Evolutionary conservation across 1,140 invertebrate genomes (phyloP), one percentile per base, ranked within the genome.

Genomic region (Drosophila guanche): DNA sequence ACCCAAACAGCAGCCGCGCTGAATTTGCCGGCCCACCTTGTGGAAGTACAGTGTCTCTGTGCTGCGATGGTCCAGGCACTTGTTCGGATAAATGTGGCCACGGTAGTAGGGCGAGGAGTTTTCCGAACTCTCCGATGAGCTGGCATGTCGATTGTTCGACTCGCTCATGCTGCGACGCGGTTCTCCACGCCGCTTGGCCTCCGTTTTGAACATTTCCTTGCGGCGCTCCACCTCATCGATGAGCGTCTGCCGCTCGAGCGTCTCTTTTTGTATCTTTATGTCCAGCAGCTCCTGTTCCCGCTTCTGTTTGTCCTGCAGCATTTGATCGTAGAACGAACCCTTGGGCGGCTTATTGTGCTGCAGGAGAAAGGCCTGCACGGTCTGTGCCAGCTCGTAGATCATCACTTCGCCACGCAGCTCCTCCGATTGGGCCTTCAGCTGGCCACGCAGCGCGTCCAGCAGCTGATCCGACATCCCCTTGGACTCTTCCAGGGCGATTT

Each of bases 261-360:
- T 81, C 90, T 93, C 95, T 88, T 93, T 94, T 86, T 92, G 91
- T 78, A 80, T 93, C 63, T 94, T 92, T 22, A 93, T 92, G 59
- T 95, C 92, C 48, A 93, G 79, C 57, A 94, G 93, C 73, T 92
- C 93, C 79, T 95, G 91, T 56, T 95, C 92, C 68, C 94, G 92
- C 84, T 94, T 93, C 65, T 93, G 91, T 63, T 95, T 93, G 57
- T 94, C 93, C 10, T 92, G 93, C 4, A 96, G 89, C 96, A 97
- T 97, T 91, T 97, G 95, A 66, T 97, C 96, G 89, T 97, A 96
- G 91, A 96, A 96, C 42, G 96, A 97, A 57, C 94, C 93, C 65
- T 93, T 93, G 1, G 93, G 93, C 16, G 96, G 95, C 84, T 95
- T 95, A 81, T 97, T 97, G 81, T 96, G 92, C 16, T 93, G 80